Percentiles rank a stretch among this genome's conserved stretches.
Evolutionary conservation across 2,888 invertebrate species (phyloP).

Genomic region (Panopea generosa): DNA sequence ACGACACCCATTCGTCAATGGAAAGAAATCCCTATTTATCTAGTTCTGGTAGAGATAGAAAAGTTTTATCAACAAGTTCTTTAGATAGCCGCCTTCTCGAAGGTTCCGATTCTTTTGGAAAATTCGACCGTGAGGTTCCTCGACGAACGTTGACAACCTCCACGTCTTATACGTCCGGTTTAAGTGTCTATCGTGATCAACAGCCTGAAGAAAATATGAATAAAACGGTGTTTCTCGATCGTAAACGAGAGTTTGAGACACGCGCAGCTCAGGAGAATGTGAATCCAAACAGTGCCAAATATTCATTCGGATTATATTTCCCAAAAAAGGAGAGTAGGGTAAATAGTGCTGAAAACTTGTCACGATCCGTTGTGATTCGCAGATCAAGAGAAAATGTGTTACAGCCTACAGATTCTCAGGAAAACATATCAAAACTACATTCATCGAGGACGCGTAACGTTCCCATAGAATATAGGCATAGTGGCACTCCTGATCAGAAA

Average conservation of each 20-base stretch:
- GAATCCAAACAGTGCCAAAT: slow-evolving; percentile 65
- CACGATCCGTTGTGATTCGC: slow-evolving; percentile 53
- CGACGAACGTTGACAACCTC: slow-evolving; percentile 63
- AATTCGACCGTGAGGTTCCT: slow-evolving; percentile 33
- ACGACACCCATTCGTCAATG: slow-evolving; percentile 50
- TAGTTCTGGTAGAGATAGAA: slow-evolving; percentile 47
- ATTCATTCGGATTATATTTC: slow-evolving; percentile 78
- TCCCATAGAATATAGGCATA: slow-evolving; percentile 60
- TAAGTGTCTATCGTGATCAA: slow-evolving; percentile 65
- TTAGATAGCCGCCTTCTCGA: slow-evolving; percentile 38
- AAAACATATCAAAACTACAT: slow-evolving; percentile 65
- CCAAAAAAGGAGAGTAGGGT: slow-evolving; percentile 66
- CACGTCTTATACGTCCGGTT: slow-evolving; percentile 70
- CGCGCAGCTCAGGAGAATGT: slow-evolving; percentile 69
- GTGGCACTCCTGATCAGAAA: slow-evolving; percentile 48
- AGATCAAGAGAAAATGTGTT: slow-evolving; percentile 66
- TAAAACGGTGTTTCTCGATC: slow-evolving; percentile 62
- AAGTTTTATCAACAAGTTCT: slow-evolving; percentile 59
- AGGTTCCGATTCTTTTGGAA: slow-evolving; percentile 26
- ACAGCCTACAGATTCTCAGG: slow-evolving; percentile 71
- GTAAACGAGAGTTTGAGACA: slow-evolving; percentile 64
- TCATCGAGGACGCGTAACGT: slow-evolving; percentile 50
- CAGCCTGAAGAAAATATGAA: slow-evolving; percentile 54
- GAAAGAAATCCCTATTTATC: slow-evolving; percentile 38
- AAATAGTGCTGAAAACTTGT: slow-evolving; percentile 66